phyloP scores from a whole-genome alignment of 1,140 invertebrate genomes.

The Papilio aristodemus region DNA sequence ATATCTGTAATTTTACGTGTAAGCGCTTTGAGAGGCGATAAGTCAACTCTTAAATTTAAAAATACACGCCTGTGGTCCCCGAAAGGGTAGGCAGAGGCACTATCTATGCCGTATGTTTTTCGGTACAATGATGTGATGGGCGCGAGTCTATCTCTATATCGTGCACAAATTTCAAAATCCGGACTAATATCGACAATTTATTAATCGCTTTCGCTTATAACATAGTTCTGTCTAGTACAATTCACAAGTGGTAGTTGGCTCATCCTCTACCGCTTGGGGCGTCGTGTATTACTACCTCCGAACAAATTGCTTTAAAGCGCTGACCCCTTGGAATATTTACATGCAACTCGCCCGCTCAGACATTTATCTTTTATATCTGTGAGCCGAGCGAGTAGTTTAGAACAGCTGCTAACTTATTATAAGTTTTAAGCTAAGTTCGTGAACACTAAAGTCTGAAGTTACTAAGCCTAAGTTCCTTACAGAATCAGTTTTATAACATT shows the following conservation, averaged over 20 bases:
- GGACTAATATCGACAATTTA: not conserved
- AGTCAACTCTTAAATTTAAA: no score
- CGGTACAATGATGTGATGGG: no score
- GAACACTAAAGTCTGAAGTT: conserved; percentile 32
- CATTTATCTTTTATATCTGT: conserved; percentile 34
- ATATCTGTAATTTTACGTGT: no score
- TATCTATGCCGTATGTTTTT: no score
- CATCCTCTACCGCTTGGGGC: conserved; percentile 38
- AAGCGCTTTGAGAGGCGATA: no score
- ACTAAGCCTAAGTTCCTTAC: conserved; percentile 24
- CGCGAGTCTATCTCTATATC: no score
- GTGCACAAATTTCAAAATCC: no score
- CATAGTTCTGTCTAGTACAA: conserved; percentile 28
- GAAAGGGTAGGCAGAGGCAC: no score
- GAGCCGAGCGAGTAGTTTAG: conserved; percentile 23
- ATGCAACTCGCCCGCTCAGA: conserved; percentile 35
- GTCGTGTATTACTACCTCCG: conserved; percentile 43
- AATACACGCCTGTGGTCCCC: no score
- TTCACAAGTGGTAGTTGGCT: conserved; percentile 45
- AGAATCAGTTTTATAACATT: conserved; percentile 22
- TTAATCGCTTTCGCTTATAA: conserved; percentile 29
- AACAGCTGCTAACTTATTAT: conserved; percentile 31
- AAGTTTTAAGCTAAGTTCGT: conserved; percentile 28
- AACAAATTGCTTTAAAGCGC: conserved; percentile 54
- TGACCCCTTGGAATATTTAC: conserved; percentile 45